Base-by-base conservation (phyloP, 2,888 invertebrate genomes). In the Apodemia zela region DNA sequence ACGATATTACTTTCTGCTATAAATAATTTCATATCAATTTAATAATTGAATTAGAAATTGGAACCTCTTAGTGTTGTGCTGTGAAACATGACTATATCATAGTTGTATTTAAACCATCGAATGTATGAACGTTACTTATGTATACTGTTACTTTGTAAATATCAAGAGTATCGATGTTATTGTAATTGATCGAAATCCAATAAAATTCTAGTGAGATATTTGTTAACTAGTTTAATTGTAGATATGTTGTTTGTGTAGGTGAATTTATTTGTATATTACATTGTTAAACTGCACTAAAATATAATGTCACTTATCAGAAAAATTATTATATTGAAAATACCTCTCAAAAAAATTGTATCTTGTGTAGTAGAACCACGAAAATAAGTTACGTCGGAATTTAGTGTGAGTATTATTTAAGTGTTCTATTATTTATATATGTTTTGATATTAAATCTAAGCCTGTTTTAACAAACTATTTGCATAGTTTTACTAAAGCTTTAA, bases 181-280 rank as follows among this genome's bases (percentile, higher is more conserved):
- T 51, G 51, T 51, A 59, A 42, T 62, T 25, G 17, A 63, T 60
- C 47, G 18, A n/a, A 54, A 47, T 62, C 63, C 60, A 62, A 60
- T 65, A 66, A 61, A 59, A 49, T 42, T 35, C 59, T 62, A 66
- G 62, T 66, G 67, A 67, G 60, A 66, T 66, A 25, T 64, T 61
- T 61, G 63, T 63, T 57, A 59, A 61, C 47, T 59, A 62, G 49
- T 63, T 17, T 57, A 63, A 62, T 38, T 64, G 13, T 42, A 3
- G 25, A 59, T 59, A 38, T 11, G 35, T 33, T 47, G 6, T 35
- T 25, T 33, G 38, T 29, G 11, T 45, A 38, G 17, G 21, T 15
- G 4, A 6, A 29, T 38, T 6, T 42, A 45, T 42, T 13, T 18
- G 17, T 13, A 42, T 54, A 18, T 51, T 51, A 54, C 17, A 1